These are phyloP conservation scores for Probaryconus sp. DNA, from an alignment of 1,140 invertebrate species.

Conservation along the genomic window DNA sequence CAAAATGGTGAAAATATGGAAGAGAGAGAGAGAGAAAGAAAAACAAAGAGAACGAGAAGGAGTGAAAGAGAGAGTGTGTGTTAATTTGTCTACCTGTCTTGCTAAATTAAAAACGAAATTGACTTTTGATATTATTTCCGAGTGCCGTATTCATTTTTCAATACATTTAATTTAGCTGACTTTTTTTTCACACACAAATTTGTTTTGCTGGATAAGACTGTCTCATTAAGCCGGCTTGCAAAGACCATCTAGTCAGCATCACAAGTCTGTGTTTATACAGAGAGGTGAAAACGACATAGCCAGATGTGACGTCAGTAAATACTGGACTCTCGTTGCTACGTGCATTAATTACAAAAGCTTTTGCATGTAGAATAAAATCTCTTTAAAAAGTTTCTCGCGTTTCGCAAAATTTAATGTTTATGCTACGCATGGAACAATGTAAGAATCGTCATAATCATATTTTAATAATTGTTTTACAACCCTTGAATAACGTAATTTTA, in stretches of 20 bases:
- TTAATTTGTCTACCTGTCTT: too few species aligned
- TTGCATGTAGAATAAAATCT: conserved; percentile 35
- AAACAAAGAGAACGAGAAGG: too few species aligned
- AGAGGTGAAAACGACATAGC: conserved; percentile 49
- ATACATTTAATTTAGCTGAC: conserved; percentile 24
- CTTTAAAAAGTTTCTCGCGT: conserved; percentile 35
- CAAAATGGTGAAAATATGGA: too few species aligned
- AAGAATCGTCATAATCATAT: conserved; percentile 19
- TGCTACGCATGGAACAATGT: conserved; percentile 1
- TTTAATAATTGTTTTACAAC: conserved; percentile 19
- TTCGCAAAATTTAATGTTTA: conserved; percentile 19
- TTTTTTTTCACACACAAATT: conserved; percentile 20
- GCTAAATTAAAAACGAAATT: too few species aligned
- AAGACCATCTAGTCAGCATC: conserved; percentile 25
- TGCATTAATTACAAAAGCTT: conserved; percentile 51
- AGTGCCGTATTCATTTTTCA: conserved; percentile 6
- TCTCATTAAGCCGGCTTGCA: conserved; percentile 39
- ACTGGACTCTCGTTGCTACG: conserved; percentile 44
- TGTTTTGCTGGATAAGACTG: conserved; percentile 33
- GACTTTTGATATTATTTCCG: too few species aligned
- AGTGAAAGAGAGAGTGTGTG: too few species aligned
- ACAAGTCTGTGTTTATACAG: conserved; percentile 44
- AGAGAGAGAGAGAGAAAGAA: too few species aligned
- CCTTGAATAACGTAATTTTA: too few species aligned
- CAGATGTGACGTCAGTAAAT: conserved; percentile 53